These are phyloP conservation scores for Nasonia giraulti DNA, from an alignment of 1,140 invertebrate genomes.

Conservation along the genomic window DNA sequence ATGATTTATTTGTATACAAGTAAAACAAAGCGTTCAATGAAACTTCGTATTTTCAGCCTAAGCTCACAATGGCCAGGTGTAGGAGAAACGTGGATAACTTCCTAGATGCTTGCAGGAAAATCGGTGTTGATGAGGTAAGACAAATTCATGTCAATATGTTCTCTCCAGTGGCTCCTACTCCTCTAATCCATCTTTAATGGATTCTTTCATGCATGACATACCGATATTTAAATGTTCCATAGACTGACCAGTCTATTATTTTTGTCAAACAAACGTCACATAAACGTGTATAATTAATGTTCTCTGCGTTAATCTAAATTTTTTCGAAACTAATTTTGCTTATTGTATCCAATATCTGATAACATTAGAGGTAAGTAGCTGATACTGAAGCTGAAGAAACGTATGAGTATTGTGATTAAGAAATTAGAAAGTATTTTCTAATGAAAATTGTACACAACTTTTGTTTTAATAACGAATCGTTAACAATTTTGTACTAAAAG, in stretches of 20 bases:
- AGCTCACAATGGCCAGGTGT: slow-evolving; percentile 94
- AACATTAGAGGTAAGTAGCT: neutral
- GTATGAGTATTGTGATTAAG: neutral
- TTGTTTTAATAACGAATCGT: neutral
- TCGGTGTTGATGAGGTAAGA: slow-evolving; percentile 95
- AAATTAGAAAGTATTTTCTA: neutral
- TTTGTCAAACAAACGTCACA: neutral
- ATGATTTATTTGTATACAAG: neutral
- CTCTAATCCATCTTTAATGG: neutral
- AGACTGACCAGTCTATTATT: neutral
- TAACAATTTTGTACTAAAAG: slow-evolving; percentile 1
- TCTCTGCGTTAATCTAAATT: neutral
- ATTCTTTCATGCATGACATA: neutral
- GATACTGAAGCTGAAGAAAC: neutral
- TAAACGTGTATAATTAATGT: neutral
- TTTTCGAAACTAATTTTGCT: neutral
- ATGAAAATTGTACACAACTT: neutral
- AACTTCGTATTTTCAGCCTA: slow-evolving; percentile 80
- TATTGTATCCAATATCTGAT: neutral
- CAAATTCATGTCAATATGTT: neutral
- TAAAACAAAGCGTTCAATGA: slow-evolving; percentile 16
- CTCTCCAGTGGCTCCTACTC: neutral
- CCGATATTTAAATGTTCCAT: neutral
- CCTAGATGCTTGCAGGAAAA: slow-evolving; percentile 92
- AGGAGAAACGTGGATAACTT: slow-evolving; percentile 97